Percentiles rank a stretch among this genome's conserved stretches.
Evolutionary conservation across 2,113 vertebrate species (phyloP).

Genomic region (Rhegmatorhina hoffmannsi): DNA sequence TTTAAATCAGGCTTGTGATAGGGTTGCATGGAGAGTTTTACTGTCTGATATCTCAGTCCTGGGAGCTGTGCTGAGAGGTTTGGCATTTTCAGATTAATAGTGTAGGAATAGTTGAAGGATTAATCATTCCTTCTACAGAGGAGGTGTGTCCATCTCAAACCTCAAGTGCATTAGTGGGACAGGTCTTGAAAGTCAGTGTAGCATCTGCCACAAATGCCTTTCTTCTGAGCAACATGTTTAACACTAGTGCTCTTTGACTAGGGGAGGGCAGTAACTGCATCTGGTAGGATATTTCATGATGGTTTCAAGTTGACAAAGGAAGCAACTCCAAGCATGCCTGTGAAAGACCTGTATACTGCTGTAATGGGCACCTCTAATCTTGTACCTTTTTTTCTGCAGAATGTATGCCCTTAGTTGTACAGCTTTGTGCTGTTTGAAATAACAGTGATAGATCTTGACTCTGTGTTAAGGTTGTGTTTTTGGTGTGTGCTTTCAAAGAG

Average conservation of each 20-base stretch:
- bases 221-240: not conserved
- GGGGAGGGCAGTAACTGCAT: not conserved
- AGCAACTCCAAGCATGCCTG: not conserved
- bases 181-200: not conserved
- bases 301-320: not conserved
- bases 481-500: not conserved
- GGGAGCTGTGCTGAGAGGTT: not conserved
- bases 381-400: not conserved
- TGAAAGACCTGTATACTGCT: not conserved
- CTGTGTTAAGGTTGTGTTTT: not conserved
- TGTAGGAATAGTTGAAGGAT: not conserved
- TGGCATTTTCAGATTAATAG: not conserved
- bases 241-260: not conserved
- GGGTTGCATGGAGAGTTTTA: not conserved
- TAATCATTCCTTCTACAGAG: not conserved
- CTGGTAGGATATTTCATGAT: not conserved
- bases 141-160: not conserved
- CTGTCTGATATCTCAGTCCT: not conserved
- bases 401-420: accelerated
- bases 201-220: not conserved
- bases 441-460: not conserved
- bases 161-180: not conserved
- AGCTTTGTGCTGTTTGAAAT: not conserved
- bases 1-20: not conserved
- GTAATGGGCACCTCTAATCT: not conserved